phyloP scores from a whole-genome alignment of 1,140 invertebrate species.

The Rhynchophorus ferrugineus region DNA sequence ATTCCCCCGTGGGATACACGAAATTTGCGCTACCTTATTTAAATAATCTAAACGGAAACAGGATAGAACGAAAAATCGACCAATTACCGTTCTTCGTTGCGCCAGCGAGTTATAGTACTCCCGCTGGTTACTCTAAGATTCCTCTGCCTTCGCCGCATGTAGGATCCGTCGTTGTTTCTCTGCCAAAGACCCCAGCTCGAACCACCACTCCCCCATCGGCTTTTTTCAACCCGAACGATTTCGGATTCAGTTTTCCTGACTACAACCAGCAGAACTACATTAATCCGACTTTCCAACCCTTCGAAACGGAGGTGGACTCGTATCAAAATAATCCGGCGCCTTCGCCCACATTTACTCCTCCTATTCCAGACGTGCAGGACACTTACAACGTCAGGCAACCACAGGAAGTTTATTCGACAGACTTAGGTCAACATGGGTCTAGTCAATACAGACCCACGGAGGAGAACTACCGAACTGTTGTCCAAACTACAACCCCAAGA shows the following conservation, averaged over 20 bases:
- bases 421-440: not conserved
- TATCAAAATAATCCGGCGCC: no score
- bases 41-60: slow-evolving; percentile 61
- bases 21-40: slow-evolving; percentile 78
- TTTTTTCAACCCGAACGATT: slow-evolving; percentile 2
- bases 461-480: not conserved
- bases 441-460: not conserved
- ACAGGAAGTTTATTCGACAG: not conserved
- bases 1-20: slow-evolving; percentile 59
- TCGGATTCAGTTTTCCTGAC: not conserved
- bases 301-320: not conserved
- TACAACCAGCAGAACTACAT: slow-evolving; percentile 3
- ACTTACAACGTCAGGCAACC: not conserved
- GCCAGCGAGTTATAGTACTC: slow-evolving; percentile 71
- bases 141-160: slow-evolving; percentile 76
- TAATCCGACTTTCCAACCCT: not conserved
- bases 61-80: slow-evolving; percentile 63
- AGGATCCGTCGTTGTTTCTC: slow-evolving; percentile 67
- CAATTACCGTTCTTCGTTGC: slow-evolving; percentile 76
- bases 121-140: slow-evolving; percentile 72
- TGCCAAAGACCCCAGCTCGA: slow-evolving; percentile 5
- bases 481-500: not conserved
- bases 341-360: not conserved
- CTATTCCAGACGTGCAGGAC: not conserved
- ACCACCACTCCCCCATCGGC: slow-evolving; percentile 9